Percentiles rank a stretch among this genome's conserved stretches.
These are phyloP conservation scores for Ylistrum balloti DNA, from an alignment of 1,140 invertebrate genomes.

Conservation along the genomic window DNA sequence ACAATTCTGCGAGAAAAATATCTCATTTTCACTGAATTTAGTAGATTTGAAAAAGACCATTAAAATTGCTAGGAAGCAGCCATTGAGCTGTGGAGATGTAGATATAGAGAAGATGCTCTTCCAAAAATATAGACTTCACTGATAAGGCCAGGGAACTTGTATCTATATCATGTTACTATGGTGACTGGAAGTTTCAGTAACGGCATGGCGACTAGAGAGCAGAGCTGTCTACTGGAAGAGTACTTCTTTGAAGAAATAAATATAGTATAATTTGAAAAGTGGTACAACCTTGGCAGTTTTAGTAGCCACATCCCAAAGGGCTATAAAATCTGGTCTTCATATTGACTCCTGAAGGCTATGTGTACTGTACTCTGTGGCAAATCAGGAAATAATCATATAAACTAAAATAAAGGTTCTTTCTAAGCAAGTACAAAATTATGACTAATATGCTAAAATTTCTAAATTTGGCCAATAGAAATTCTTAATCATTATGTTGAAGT, in stretches of 20 bases:
- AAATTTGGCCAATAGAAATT: too few species aligned
- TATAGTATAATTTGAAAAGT: not conserved
- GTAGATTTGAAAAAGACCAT: constrained; percentile 27
- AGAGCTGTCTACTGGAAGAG: not conserved
- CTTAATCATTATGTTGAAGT: too few species aligned
- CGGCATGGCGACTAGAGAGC: constrained; percentile 4
- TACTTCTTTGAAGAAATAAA: constrained; percentile 10
- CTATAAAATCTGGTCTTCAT: too few species aligned
- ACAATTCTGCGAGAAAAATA: not conserved
- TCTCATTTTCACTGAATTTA: constrained; percentile 24
- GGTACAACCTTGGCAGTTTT: not conserved
- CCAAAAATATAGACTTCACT: constrained; percentile 19
- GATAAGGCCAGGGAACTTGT: constrained; percentile 32
- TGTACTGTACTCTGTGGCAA: too few species aligned
- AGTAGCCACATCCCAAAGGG: not conserved
- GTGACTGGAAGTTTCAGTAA: constrained; percentile 14
- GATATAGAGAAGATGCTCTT: constrained; percentile 14
- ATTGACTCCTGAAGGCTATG: too few species aligned
- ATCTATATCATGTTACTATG: constrained; percentile 19
- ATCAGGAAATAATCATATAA: too few species aligned
- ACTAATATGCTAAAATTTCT: too few species aligned
- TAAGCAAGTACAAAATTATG: too few species aligned
- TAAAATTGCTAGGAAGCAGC: constrained; percentile 1
- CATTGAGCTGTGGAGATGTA: not conserved
- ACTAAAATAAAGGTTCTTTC: too few species aligned